These are phyloP conservation scores for Charina bottae DNA, from an alignment of 2,113 vertebrate species.

Conservation along the genomic window DNA sequence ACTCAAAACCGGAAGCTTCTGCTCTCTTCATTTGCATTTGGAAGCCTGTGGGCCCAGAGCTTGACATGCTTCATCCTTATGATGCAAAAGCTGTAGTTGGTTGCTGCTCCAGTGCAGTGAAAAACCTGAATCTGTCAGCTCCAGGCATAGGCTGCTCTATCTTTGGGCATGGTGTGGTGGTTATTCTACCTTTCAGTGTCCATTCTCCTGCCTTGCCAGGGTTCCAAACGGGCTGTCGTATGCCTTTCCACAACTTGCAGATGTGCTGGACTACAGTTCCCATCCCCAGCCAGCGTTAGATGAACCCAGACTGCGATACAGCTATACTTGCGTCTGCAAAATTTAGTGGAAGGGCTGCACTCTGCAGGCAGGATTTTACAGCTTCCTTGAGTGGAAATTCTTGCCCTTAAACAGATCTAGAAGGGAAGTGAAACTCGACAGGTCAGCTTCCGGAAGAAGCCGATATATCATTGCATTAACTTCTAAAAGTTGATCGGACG, in stretches of 20 bases:
- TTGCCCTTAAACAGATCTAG: constrained; percentile 43
- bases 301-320: neutral
- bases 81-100: neutral
- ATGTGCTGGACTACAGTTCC: neutral
- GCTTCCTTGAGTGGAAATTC: constrained; percentile 61
- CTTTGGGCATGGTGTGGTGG: neutral
- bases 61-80: neutral
- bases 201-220: neutral
- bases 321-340: constrained; percentile 6
- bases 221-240: neutral
- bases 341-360: rapidly evolving
- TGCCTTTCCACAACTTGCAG: neutral
- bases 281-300: neutral
- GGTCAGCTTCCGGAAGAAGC: constrained; percentile 3
- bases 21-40: neutral
- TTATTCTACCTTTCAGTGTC: neutral
- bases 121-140: neutral
- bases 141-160: neutral
- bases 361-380: constrained; percentile 32
- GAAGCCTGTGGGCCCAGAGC: neutral
- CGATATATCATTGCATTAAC: neutral
- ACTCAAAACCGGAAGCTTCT: neutral
- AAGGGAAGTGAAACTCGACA: constrained; percentile 56
- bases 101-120: neutral
- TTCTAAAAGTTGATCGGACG: constrained; percentile 25